phyloP scores from a whole-genome alignment of 2,888 invertebrate species.

The Ornithoptera priamus region DNA sequence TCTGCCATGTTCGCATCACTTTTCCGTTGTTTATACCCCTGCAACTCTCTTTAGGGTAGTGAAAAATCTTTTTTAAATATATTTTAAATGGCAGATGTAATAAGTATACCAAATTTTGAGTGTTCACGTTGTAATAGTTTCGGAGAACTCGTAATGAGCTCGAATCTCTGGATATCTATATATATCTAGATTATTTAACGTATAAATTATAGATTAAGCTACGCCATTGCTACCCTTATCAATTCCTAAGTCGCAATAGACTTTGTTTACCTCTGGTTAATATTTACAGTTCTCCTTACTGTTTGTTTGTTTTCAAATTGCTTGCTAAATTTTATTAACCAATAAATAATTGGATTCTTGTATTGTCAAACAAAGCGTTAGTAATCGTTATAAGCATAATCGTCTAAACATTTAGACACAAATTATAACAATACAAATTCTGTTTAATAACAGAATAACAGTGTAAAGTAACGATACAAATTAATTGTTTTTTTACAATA shows the following conservation, averaged over 20 bases:
- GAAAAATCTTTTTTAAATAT: too few species aligned
- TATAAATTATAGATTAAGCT: background rate
- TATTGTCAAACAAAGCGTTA: constrained; percentile 9
- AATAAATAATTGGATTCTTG: constrained; percentile 11
- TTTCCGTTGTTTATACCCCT: too few species aligned
- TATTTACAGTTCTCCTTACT: constrained; percentile 21
- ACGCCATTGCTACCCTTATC: constrained; percentile 13
- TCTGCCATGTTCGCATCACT: too few species aligned
- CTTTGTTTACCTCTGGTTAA: constrained; percentile 20
- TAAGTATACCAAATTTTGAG: too few species aligned
- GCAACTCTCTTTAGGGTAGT: too few species aligned
- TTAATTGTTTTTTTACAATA: background rate
- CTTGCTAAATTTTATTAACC: constrained; percentile 14
- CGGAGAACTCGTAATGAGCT: too few species aligned
- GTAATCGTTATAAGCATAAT: background rate
- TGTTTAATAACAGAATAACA: background rate
- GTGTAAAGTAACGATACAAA: background rate
- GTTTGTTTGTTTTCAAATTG: constrained; percentile 13
- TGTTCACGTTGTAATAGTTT: too few species aligned
- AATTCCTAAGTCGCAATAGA: constrained; percentile 15
- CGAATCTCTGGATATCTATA: too few species aligned
- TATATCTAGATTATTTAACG: background rate
- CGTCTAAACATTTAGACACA: background rate
- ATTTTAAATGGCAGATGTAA: too few species aligned
- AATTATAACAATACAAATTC: background rate